Evolutionary conservation across 1,140 invertebrate species (phyloP).

Genomic region (Notospermus geniculatus): DNA sequence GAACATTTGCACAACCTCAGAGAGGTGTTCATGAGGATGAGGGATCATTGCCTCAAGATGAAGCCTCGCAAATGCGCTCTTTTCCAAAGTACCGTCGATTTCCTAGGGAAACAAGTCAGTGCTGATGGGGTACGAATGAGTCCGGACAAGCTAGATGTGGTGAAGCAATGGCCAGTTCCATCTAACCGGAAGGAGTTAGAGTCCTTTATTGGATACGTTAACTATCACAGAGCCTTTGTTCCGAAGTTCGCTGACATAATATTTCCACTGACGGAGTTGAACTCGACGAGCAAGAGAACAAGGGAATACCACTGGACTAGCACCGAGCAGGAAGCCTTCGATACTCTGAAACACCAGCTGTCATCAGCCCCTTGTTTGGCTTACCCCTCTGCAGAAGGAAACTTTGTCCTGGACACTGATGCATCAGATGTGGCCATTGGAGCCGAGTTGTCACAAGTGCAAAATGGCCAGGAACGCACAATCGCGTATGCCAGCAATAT

Average conservation of each 20-base stretch:
- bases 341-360: conserved; percentile 7
- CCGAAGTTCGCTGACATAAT: conserved; percentile 21
- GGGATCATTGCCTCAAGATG: conserved; percentile 41
- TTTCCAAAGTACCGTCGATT: conserved; percentile 24
- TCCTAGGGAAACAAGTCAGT: conserved; percentile 23
- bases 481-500: conserved; percentile 13
- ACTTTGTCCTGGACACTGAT: conserved; percentile 53
- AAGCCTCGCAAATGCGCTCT: conserved; percentile 55
- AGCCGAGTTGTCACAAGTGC: conserved; percentile 50
- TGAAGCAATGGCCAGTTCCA: conserved; percentile 49
- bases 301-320: conserved; percentile 13
- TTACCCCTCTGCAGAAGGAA: conserved; percentile 35
- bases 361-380: conserved; percentile 9
- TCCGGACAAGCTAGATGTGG: conserved; percentile 46
- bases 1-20: conserved; percentile 52
- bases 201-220: conserved; percentile 48
- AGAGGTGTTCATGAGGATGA: conserved; percentile 14
- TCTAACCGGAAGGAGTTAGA: conserved; percentile 41
- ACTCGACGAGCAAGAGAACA: conserved; percentile 2
- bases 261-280: conserved; percentile 18
- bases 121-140: conserved; percentile 15
- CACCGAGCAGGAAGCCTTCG: conserved; percentile 11
- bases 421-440: conserved; percentile 50
- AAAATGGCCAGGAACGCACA: conserved; percentile 25
- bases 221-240: conserved; percentile 53